Conservation (phyloP, 2,113 vertebrate species). For the Climacteris rufus region DNA sequence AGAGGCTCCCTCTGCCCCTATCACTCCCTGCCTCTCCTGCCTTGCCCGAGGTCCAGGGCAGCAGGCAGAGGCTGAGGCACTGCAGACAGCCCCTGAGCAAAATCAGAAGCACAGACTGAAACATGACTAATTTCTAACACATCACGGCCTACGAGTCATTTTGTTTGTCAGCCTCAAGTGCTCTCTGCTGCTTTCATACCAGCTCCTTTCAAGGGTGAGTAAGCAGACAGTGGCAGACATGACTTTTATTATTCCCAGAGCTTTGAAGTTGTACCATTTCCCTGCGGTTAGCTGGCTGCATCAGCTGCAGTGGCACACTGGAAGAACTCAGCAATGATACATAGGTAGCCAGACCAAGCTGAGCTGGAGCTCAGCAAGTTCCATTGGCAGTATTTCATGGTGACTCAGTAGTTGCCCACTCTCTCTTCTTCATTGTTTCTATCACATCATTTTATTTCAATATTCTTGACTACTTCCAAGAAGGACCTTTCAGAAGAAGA, state of each 20-base stretch:
- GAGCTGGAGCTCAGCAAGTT: neutral
- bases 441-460: neutral
- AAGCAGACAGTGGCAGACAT: constrained; percentile 34
- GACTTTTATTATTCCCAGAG: neutral
- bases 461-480: neutral
- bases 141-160: neutral
- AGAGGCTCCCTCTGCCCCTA: neutral
- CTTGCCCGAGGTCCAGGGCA: neutral
- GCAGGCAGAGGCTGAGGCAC: neutral
- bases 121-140: constrained; percentile 34
- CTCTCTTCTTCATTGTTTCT: neutral
- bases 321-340: neutral
- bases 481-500: neutral
- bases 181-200: neutral
- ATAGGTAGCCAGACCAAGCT: neutral
- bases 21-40: neutral
- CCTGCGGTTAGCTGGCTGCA: neutral
- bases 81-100: neutral
- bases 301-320: neutral
- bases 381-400: neutral
- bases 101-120: neutral
- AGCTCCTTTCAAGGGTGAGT: constrained; percentile 13
- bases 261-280: neutral
- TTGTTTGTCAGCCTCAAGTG: neutral
- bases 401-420: neutral